Conservation (phyloP, 2,797 vertebrate species). For the Neomorphus geoffroyi region DNA sequence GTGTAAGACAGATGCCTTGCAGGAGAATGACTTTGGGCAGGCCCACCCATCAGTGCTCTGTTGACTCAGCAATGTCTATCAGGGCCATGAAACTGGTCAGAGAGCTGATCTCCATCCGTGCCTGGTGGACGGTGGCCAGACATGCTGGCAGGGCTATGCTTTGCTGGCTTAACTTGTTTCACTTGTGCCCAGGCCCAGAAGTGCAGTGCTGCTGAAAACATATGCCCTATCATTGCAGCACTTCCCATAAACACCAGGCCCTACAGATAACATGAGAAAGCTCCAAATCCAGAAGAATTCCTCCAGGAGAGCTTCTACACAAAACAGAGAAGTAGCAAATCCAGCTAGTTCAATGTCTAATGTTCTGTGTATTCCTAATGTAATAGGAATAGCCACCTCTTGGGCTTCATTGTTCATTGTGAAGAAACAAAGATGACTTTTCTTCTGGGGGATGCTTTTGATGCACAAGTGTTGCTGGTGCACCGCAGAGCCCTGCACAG, state of each 20-base stretch:
- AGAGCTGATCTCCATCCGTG: not conserved
- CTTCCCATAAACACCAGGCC: not conserved
- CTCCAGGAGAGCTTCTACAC: not conserved
- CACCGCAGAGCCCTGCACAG: fast-evolving
- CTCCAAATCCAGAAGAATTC: not conserved
- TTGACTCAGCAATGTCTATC: not conserved
- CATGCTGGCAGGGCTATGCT: not conserved
- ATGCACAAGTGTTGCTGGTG: not conserved
- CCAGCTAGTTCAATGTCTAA: not conserved
- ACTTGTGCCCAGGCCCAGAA: not conserved
- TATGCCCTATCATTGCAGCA: not conserved
- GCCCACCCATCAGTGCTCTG: not conserved
- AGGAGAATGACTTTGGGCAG: not conserved
- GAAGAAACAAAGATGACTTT: conserved; percentile 25
- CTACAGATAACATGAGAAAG: not conserved
- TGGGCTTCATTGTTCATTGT: not conserved
- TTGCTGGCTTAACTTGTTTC: not conserved
- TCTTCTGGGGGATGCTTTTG: conserved; percentile 29
- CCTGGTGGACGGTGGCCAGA: not conserved
- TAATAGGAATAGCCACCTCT: not conserved
- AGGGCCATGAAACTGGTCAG: fast-evolving
- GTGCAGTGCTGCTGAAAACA: fast-evolving
- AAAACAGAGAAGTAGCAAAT: not conserved
- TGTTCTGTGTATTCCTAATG: not conserved
- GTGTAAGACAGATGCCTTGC: not conserved